phyloP scores from a whole-genome alignment of 2,797 vertebrate species.

The Clamator glandarius region DNA sequence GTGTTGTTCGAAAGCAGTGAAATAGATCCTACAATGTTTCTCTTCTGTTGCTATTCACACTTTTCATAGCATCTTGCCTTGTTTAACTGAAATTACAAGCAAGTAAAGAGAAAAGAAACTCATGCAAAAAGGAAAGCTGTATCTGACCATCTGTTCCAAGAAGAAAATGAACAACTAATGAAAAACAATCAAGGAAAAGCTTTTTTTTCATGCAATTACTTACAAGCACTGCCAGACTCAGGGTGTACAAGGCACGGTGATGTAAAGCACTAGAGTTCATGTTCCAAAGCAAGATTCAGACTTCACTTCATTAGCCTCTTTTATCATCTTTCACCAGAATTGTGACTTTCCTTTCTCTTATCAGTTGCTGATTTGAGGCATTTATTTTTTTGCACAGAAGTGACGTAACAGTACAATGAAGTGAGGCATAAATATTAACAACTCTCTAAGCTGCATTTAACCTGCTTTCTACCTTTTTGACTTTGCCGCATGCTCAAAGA shows the following conservation, averaged over 20 bases:
- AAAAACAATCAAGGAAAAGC: neutral
- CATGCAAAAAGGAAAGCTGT: neutral
- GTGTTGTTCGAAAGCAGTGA: neutral
- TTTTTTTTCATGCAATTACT: conserved; percentile 38
- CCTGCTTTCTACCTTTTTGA: neutral
- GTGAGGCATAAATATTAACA: conserved; percentile 54
- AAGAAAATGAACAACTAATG: neutral
- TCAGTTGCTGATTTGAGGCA: neutral
- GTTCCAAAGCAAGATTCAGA: neutral
- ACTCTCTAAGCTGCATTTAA: neutral
- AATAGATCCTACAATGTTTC: neutral
- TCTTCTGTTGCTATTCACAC: neutral
- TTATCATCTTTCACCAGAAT: neutral
- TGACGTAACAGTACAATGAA: neutral
- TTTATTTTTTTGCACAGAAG: conserved; percentile 26
- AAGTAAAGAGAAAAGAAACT: neutral
- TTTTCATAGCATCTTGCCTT: neutral
- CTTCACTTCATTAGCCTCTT: neutral
- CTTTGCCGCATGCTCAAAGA: neutral
- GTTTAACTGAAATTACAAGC: neutral
- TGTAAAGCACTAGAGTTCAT: neutral
- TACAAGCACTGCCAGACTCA: conserved; percentile 51
- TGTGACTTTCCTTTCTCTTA: neutral
- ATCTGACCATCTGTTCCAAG: neutral
- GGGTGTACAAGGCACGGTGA: neutral